These are phyloP conservation scores for Riparia riparia DNA, from an alignment of 2,113 vertebrate genomes.

Conservation along the genomic window DNA sequence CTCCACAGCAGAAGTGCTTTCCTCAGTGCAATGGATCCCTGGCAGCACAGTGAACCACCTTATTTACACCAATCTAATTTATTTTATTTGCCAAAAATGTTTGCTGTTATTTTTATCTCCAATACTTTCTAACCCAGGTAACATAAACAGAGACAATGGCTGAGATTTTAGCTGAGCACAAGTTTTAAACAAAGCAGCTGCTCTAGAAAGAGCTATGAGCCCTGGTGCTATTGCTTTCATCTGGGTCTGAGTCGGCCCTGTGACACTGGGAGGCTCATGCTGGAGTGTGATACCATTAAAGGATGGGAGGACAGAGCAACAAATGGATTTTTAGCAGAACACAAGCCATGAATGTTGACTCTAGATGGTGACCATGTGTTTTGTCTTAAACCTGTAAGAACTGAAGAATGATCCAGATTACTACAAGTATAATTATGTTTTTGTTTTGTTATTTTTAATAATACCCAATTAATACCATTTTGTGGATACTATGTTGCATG, in stretches of 20 bases:
- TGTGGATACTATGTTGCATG: background rate
- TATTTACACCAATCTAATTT: background rate
- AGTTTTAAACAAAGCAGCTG: background rate
- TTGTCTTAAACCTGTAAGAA: background rate
- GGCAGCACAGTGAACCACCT: background rate
- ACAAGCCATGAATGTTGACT: background rate
- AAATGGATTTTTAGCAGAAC: background rate
- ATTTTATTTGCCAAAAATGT: background rate
- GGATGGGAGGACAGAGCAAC: background rate
- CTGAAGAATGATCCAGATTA: background rate
- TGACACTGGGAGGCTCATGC: background rate
- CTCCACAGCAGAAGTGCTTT: background rate
- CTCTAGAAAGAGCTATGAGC: background rate
- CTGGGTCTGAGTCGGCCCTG: background rate
- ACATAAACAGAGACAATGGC: background rate
- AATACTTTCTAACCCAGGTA: background rate
- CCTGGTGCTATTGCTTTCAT: background rate
- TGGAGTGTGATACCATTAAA: background rate
- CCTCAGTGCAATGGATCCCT: background rate
- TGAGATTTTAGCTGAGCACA: background rate
- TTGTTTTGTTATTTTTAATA: background rate
- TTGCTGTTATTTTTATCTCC: background rate
- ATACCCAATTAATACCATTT: background rate
- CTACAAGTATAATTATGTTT: background rate
- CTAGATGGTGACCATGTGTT: background rate